Percentiles rank a stretch among this genome's conserved stretches.
phyloP scores from a whole-genome alignment of 2,113 vertebrate genomes.

The Semnopithecus entellus region DNA sequence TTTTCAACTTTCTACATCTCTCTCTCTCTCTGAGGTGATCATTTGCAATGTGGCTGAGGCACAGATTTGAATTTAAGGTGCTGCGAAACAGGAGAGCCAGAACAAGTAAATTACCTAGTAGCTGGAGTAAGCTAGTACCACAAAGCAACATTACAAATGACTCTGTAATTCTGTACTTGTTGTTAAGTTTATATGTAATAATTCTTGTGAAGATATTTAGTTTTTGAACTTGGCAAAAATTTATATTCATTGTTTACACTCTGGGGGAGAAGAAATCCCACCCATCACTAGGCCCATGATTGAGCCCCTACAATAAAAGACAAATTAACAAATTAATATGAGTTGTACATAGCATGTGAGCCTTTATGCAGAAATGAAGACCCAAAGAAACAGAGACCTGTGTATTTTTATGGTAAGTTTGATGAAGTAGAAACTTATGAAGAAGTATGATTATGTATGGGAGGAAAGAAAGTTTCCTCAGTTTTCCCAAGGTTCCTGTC shows the following conservation, averaged over 20 bases:
- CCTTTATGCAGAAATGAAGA: background rate
- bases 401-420: background rate
- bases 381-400: background rate
- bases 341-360: background rate
- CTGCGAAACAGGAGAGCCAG: background rate
- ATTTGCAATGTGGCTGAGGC: background rate
- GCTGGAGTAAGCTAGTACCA: background rate
- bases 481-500: background rate
- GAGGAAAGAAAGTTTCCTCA: background rate
- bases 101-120: background rate
- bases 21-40: background rate
- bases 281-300: background rate
- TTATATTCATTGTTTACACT: constrained; percentile 6
- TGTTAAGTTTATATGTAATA: background rate
- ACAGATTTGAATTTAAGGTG: constrained; percentile 43
- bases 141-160: background rate
- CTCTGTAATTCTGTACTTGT: constrained; percentile 17
- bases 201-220: background rate
- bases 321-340: background rate
- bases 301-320: background rate
- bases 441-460: background rate
- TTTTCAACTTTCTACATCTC: background rate
- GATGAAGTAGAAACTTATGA: background rate
- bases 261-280: background rate
- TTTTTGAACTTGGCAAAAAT: background rate